Evolutionary conservation across 2,888 invertebrate species (phyloP), one percentile per base, ranked within the genome.

Genomic region (Oscheius sp.): DNA sequence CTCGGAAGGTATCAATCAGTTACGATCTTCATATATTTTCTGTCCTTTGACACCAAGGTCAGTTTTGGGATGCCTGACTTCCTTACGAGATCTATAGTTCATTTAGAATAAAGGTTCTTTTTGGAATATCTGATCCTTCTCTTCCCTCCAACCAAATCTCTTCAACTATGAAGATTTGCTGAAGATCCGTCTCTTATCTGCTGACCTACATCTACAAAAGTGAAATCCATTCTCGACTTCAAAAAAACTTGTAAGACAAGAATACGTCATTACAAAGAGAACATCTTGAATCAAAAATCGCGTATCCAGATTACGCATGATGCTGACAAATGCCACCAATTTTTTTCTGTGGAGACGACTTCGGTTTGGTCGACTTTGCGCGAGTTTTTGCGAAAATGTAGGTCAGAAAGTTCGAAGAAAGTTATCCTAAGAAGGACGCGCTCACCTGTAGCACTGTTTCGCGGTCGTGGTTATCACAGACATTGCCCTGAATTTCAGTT

Each of bases 1-100:
- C 42, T 61, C 61, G 61, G 61, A 61, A 61, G 61, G 61, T 61
- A 61, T 61, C 61, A 61, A 61, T 61, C 61, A 61, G 61, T 29
- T 27, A 20, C 61, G 61, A 42, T 61, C 61, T 61, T 61, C 45
- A 61, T 25, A 61, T 61, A 57, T 37, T 57, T 57, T n/a, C 27
- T 61, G 61, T 31, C 61, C 61, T 61, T 61, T 61, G 61, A 45
- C 61, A 61, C 61, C 61, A 61, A 61, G 61, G 61, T 42, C 61
- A 45, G 34, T 25, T 34, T 34, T 23, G 25, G 57, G 57, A 57
- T 57, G 39, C 20, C 50, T 27, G 50, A 57, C 17, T 34, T 37
- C 23, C 20, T 29, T 25, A n/a, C 27, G 52, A 52, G 52, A 52
- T 27, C 29, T 52, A 29, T 29, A 27, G 52, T 52, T 12, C 29